phyloP scores from a whole-genome alignment of 2,113 vertebrate species.

The Acinonyx jubatus region DNA sequence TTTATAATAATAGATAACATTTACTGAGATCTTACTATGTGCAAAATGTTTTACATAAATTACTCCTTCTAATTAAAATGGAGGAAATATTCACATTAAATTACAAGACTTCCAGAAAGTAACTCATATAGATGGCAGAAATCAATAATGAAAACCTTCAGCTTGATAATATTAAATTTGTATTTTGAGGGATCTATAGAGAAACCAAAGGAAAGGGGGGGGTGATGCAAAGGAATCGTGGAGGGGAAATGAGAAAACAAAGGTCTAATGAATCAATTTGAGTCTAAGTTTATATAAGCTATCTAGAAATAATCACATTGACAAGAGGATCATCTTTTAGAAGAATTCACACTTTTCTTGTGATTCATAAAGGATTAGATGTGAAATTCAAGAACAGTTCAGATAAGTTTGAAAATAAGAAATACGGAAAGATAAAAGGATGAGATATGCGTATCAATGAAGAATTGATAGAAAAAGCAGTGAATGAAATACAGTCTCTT shows the following conservation, averaged over 20 bases:
- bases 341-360: slow-evolving; percentile 28
- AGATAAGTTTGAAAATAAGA: slow-evolving; percentile 10
- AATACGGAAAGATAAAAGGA: background rate
- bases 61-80: background rate
- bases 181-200: background rate
- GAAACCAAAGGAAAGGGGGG: background rate
- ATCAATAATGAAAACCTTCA: background rate
- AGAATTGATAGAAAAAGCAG: background rate
- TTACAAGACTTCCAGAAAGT: slow-evolving; percentile 4
- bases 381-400: slow-evolving; percentile 4
- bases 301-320: background rate
- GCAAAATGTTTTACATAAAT: slow-evolving; percentile 6
- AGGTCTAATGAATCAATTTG: background rate
- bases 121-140: background rate
- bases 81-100: slow-evolving; percentile 11
- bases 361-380: slow-evolving; percentile 29
- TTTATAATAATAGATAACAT: slow-evolving; percentile 4
- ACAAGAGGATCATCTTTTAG: background rate
- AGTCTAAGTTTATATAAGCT: background rate
- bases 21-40: slow-evolving; percentile 1
- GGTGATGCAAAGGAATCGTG: background rate
- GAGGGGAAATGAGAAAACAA: background rate
- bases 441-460: background rate
- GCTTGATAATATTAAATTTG: background rate
- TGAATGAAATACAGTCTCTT: background rate